Conservation (phyloP, 2,113 vertebrate genomes). For the Indri indri region DNA sequence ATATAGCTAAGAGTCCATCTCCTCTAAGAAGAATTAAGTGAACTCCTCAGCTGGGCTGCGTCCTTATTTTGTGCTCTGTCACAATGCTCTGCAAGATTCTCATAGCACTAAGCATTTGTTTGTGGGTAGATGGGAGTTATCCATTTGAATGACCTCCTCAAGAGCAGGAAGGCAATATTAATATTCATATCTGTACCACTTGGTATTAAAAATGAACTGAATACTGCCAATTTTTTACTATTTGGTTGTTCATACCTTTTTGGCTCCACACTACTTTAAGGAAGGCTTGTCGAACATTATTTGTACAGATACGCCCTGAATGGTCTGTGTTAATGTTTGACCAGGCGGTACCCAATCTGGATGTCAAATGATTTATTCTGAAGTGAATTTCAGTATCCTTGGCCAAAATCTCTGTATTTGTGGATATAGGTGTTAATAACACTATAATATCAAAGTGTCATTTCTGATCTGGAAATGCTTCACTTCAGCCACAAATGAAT, state of each 20-base stretch:
- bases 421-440: conserved; percentile 22
- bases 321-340: conserved; percentile 31
- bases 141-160: neutral
- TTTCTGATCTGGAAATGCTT: conserved; percentile 73
- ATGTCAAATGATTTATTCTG: conserved; percentile 48
- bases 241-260: neutral
- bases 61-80: neutral
- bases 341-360: conserved; percentile 29
- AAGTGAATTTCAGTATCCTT: conserved; percentile 56
- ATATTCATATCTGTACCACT: neutral
- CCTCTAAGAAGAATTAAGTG: neutral
- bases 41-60: neutral
- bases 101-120: neutral
- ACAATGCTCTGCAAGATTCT: neutral
- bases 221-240: neutral
- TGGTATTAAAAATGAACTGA: neutral
- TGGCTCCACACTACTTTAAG: neutral
- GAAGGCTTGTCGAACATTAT: conserved; percentile 36
- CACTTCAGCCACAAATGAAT: conserved; percentile 79
- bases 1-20: neutral
- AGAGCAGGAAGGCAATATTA: neutral
- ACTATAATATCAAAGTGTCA: conserved; percentile 61
- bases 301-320: neutral
- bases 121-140: neutral
- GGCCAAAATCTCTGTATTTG: conserved; percentile 30